A percentile compares a stretch with the other conserved stretches of the same genome.
Evolutionary conservation across 2,113 vertebrate species (phyloP).

Genomic region (Parus major): DNA sequence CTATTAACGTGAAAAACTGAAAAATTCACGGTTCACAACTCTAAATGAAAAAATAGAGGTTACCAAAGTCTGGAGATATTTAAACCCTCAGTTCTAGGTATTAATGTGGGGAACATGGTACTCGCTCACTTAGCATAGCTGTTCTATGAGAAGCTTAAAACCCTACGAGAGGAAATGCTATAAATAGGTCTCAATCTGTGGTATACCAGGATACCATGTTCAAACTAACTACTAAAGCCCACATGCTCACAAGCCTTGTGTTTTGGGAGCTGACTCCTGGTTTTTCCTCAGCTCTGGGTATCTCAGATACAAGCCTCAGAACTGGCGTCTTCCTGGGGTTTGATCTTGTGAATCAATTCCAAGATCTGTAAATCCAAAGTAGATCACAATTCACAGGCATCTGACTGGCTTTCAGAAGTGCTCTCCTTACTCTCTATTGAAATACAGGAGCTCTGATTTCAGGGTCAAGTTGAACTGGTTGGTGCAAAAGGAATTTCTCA

Average conservation of each 20-base stretch:
- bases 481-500: not conserved
- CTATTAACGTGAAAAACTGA: not conserved
- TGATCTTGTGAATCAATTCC: not conserved
- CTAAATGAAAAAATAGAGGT: not conserved
- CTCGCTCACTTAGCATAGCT: not conserved
- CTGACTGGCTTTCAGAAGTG: not conserved
- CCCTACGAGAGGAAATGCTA: not conserved
- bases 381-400: not conserved
- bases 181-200: not conserved
- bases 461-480: not conserved
- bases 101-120: not conserved
- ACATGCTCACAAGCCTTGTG: not conserved
- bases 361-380: not conserved
- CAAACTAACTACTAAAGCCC: not conserved
- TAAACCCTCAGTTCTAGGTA: not conserved
- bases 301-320: not conserved
- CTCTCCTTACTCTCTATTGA: not conserved
- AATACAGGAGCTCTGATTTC: not conserved
- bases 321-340: not conserved
- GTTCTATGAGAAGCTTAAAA: not conserved
- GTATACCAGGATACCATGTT: not conserved
- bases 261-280: not conserved
- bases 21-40: not conserved
- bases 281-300: not conserved
- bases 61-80: not conserved